These are phyloP conservation scores for Lepidocyrtoides sp. DNA, from an alignment of 2,888 invertebrate species.

Conservation along the genomic window DNA sequence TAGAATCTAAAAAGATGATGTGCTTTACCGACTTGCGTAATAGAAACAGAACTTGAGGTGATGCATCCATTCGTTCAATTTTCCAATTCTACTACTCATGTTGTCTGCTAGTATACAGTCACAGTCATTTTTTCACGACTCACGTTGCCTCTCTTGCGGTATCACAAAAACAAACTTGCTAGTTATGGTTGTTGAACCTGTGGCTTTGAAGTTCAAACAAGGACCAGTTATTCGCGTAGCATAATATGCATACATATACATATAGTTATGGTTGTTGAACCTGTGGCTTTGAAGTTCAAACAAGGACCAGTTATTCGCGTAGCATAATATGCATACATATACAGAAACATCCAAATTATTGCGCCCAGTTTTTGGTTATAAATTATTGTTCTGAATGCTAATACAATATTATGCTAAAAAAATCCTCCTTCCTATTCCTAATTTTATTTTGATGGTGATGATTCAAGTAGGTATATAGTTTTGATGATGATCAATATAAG, in stretches of 20 bases:
- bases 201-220: constrained; percentile 69
- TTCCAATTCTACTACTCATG: neutral
- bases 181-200: constrained; percentile 78
- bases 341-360: too few species aligned
- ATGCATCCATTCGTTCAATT: neutral
- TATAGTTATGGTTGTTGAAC: constrained; percentile 77
- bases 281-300: constrained; percentile 72
- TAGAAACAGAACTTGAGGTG: neutral
- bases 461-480: too few species aligned
- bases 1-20: neutral
- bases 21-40: neutral
- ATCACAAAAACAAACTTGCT: constrained; percentile 37
- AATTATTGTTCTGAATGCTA: too few species aligned
- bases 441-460: too few species aligned
- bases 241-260: neutral
- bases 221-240: constrained; percentile 37
- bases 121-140: neutral
- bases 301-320: constrained; percentile 42
- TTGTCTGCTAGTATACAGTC: neutral
- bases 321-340: neutral
- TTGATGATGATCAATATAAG: too few species aligned
- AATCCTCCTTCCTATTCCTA: neutral
- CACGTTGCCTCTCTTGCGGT: constrained; percentile 40
- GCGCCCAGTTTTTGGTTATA: neutral
- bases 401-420: too few species aligned